Evolutionary conservation across 2,888 invertebrate genomes (phyloP).

Genomic region (Carpatolechia fugitivella): DNA sequence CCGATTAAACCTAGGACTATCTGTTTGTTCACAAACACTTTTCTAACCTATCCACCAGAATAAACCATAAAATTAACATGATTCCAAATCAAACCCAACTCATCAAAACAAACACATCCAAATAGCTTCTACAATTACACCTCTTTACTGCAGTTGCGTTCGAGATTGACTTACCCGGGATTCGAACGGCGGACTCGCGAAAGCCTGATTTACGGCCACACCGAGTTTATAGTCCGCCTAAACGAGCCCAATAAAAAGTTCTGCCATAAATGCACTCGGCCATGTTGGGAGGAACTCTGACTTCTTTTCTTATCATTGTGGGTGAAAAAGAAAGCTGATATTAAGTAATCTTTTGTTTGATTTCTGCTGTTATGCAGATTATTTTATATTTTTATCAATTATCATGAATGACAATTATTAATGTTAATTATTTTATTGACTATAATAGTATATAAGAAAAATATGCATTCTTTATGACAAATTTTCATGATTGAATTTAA

Average conservation of each 20-base stretch:
- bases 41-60: background rate
- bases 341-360: background rate
- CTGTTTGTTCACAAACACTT: too few species aligned
- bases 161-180: background rate
- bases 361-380: too few species aligned
- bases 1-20: too few species aligned
- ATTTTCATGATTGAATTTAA: too few species aligned
- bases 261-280: conserved; percentile 45
- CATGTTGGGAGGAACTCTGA: conserved; percentile 5
- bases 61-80: background rate
- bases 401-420: too few species aligned
- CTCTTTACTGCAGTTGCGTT: background rate
- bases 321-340: background rate
- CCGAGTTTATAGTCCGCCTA: conserved; percentile 59
- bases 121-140: too few species aligned
- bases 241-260: conserved; percentile 72
- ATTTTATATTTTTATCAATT: too few species aligned
- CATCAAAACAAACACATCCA: background rate
- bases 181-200: conserved; percentile 42
- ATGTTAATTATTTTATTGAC: too few species aligned
- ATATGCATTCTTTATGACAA: too few species aligned
- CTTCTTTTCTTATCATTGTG: background rate
- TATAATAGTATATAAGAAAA: too few species aligned
- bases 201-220: conserved; percentile 65
- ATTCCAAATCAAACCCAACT: background rate